Evolutionary conservation across 2,888 invertebrate species (phyloP), one percentile per base, ranked within the genome.

Genomic region (Nipponacmea schrenckii): DNA sequence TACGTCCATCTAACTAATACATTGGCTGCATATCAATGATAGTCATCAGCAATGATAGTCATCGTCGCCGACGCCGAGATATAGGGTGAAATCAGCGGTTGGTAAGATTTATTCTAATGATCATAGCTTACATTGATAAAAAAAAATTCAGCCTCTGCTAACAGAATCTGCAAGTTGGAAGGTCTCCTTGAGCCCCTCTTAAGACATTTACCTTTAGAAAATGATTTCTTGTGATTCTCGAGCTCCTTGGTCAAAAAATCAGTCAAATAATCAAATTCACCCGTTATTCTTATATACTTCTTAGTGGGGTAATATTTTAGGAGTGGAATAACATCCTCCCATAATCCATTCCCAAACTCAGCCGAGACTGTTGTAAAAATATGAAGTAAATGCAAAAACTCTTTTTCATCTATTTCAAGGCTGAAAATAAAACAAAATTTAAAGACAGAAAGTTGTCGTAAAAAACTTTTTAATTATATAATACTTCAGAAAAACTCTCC

Each of bases 261-360:
- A 1, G 27, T 56, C 20, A 71, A 56, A n/a, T 44, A 24, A 1
- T 31, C 44, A 14, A 50, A 26, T 7, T 27, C 20, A n/a, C n/a
- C 39, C 56, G 39, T n/a, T 5, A 62, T 27, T 15, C 20, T 7
- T 8, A 39, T 62, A 44, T 69, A 62, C 26, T 62, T 48, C 12
- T n/a, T 48, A 14, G 48, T 48, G 48, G 71, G 71, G 26, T 26
- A 71, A 45, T 68, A 46, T n/a, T 56, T 56, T 10, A 74, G 67
- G n/a, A 62, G 67, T 0, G 74, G 69, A 17, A 74, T 50, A 56
- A 71, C n/a, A 24, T 74, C 74, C 46, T 74, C 74, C 15, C 66
- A 31, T 26, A 69, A 66, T 48, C 48, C 71, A 39, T 67, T 69
- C 0, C 69, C 69, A 20, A 69, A 8, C 4, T 50, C 24, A 14